Conservation (phyloP, 64 coral and sea anemone genomes). For the Montipora efflorescens region DNA sequence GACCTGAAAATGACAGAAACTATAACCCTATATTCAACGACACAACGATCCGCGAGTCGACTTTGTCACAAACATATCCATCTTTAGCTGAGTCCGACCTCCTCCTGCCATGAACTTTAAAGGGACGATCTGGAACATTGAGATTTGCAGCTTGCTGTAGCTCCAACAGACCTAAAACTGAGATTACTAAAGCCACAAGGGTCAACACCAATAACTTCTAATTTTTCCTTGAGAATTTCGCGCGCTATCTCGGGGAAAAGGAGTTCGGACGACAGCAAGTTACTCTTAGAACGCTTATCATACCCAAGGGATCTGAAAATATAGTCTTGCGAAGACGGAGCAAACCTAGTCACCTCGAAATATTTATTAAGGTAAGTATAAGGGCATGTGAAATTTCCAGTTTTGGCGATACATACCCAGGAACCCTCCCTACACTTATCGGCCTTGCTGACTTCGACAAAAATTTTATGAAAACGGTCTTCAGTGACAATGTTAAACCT, state of each 20-base stretch:
- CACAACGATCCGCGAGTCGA: background rate
- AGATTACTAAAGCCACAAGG: too few species aligned
- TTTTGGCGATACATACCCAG: constrained; percentile 13
- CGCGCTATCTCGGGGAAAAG: background rate
- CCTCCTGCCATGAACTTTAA: background rate
- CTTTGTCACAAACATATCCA: background rate
- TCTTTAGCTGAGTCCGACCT: background rate
- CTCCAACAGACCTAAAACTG: too few species aligned
- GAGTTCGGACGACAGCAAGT: background rate
- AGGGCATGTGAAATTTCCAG: background rate
- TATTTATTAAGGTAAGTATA: background rate
- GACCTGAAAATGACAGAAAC: background rate
- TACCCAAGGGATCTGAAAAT: background rate
- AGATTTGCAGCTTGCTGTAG: background rate
- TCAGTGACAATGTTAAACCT: background rate
- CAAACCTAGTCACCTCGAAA: background rate
- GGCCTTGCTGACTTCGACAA: background rate
- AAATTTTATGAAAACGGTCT: background rate
- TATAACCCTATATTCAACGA: too few species aligned
- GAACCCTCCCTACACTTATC: constrained; percentile 12
- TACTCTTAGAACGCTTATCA: background rate
- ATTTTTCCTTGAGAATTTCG: background rate
- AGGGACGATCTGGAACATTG: background rate
- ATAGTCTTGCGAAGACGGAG: background rate
- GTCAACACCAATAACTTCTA: too few species aligned